Evolutionary conservation across 2,797 vertebrate species (phyloP), one percentile per base, ranked within the genome.

Genomic region (Meda fulgida): DNA sequence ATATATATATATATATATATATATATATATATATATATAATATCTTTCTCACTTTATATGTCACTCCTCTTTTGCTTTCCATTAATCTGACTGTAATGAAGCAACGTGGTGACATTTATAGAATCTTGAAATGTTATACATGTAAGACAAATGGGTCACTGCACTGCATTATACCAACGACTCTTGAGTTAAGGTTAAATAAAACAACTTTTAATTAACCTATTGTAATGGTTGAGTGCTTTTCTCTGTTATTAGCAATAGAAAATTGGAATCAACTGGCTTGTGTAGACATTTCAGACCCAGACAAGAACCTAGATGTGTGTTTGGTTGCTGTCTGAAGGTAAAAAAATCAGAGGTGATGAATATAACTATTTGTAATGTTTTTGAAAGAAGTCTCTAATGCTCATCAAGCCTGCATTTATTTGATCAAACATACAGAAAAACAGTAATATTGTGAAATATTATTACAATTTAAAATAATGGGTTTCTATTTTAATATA

Each of bases 161-260:
- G 66, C 53, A 65, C 73, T 82, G 38, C 71, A 75, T 67, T 53
- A 65, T 76, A 78, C 69, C 75, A 83, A n/a, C 53, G 48, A 86
- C 78, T 73, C 60, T 81, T 65, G 34, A 36, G 23, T 73, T 46
- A 60, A 81, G 63, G 65, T 82, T 78, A 81, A 84, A 76, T 77
- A 78, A 81, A 87, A 81, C 79, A 85, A 66, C 55, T 78, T 78
- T 85, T 77, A 87, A 84, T 87, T 87, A 87, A 87, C 79, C 86
- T 73, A n/a, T 77, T 78, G 72, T 40, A 46, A 81, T 38, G 65
- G 71, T 31, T 85, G 83, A 85, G 72, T 55, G 72, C 31, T 36
- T 80, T 84, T 80, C 31, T 81, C 31, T 81, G 72, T 46, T 84
- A 60, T 84, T 81, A 58, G 53, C 51, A 46, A 60, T 7, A 23